These are phyloP conservation scores for Conchocele bisecta DNA, from an alignment of 2,888 invertebrate genomes.

Conservation along the genomic window DNA sequence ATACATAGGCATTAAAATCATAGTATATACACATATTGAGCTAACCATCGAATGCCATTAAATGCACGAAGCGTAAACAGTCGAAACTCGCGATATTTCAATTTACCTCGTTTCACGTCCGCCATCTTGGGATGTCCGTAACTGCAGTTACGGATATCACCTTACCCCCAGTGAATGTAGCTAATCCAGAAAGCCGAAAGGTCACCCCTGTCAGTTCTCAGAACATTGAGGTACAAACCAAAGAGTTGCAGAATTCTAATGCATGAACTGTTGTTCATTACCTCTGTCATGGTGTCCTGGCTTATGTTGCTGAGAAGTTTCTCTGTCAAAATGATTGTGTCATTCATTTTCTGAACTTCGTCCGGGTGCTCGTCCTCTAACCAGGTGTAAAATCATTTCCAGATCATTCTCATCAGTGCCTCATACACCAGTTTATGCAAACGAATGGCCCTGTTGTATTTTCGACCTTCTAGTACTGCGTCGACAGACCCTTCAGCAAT, in stretches of 20 bases:
- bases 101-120: too few relatives aligned
- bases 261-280: background rate
- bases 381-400: background rate
- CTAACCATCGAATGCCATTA: too few relatives aligned
- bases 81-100: too few relatives aligned
- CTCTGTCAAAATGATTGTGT: background rate
- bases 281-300: background rate
- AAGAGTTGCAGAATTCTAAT: conserved; percentile 33
- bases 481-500: conserved; percentile 27
- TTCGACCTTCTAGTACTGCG: conserved; percentile 23
- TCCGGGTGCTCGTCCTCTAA: background rate
- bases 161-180: too few relatives aligned
- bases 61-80: too few relatives aligned
- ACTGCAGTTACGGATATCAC: too few relatives aligned
- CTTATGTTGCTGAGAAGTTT: background rate
- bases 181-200: too few relatives aligned
- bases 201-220: too few relatives aligned
- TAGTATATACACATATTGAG: too few relatives aligned
- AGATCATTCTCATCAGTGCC: conserved; percentile 25
- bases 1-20: too few relatives aligned
- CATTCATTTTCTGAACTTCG: background rate
- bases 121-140: too few relatives aligned
- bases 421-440: conserved; percentile 40
- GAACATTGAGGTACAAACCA: too few relatives aligned
- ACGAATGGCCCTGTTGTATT: conserved; percentile 44